Evolutionary conservation across 2,113 vertebrate genomes (phyloP).

Genomic region (Arizona elegans): DNA sequence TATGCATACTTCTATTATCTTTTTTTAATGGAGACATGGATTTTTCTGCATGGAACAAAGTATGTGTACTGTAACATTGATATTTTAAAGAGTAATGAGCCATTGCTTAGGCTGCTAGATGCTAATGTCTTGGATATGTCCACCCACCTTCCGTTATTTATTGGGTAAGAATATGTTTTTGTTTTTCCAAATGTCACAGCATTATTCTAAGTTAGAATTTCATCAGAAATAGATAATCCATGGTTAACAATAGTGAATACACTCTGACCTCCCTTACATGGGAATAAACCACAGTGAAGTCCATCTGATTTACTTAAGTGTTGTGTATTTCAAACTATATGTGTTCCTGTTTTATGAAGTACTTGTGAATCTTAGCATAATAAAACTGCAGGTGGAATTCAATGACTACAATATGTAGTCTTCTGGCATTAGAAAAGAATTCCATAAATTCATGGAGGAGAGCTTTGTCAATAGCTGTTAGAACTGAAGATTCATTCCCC

Average conservation of each 20-base stretch:
- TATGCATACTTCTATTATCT: slow-evolving; percentile 14
- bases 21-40: not conserved
- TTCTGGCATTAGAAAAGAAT: not conserved
- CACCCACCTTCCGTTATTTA: not conserved
- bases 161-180: not conserved
- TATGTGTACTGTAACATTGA: not conserved
- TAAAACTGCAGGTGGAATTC: not conserved
- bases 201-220: not conserved
- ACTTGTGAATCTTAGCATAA: not conserved
- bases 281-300: not conserved
- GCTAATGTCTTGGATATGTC: not conserved
- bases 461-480: not conserved
- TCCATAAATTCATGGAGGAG: not conserved
- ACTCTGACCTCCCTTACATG: too few relatives aligned
- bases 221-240: not conserved
- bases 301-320: not conserved
- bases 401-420: not conserved
- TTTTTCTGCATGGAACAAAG: not conserved
- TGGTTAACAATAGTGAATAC: not conserved
- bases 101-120: not conserved
- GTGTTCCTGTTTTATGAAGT: not conserved
- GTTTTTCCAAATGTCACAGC: not conserved
- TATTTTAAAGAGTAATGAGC: slow-evolving; percentile 19
- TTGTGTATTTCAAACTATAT: not conserved
- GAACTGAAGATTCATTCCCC: not conserved